These are phyloP conservation scores for Spheniscus mendiculus DNA, from an alignment of 2,113 vertebrate species.

Conservation along the genomic window DNA sequence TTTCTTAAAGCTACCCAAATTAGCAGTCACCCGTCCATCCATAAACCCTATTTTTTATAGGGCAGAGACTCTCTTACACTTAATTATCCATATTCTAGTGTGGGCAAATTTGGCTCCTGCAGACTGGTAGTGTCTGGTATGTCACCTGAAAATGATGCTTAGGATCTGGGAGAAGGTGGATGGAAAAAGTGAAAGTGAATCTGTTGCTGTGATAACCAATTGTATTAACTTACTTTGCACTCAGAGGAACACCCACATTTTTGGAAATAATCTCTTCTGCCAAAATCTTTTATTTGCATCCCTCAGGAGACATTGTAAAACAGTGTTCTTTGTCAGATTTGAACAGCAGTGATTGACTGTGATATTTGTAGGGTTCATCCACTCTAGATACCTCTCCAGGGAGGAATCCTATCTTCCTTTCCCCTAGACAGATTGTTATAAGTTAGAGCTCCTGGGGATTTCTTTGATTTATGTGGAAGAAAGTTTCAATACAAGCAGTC, in stretches of 20 bases:
- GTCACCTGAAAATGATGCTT: not conserved
- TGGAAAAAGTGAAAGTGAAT: not conserved
- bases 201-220: not conserved
- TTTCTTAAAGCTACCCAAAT: slow-evolving; percentile 32
- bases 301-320: not conserved
- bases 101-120: not conserved
- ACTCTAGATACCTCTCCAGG: not conserved
- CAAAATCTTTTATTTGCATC: not conserved
- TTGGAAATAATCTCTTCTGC: not conserved
- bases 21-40: not conserved
- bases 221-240: not conserved
- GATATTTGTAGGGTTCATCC: slow-evolving; percentile 21
- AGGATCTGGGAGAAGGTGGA: not conserved
- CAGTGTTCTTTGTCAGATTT: not conserved
- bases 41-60: not conserved
- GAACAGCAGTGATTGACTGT: not conserved
- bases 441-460: not conserved
- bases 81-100: not conserved
- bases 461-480: slow-evolving; percentile 16
- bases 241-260: not conserved
- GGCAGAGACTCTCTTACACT: not conserved
- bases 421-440: not conserved
- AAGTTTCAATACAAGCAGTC: not conserved
- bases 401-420: not conserved
- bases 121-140: not conserved